Percentiles rank a stretch among this genome's conserved stretches.
Evolutionary conservation across 1,140 invertebrate species (phyloP).

Genomic region (Pantala flavescens): DNA sequence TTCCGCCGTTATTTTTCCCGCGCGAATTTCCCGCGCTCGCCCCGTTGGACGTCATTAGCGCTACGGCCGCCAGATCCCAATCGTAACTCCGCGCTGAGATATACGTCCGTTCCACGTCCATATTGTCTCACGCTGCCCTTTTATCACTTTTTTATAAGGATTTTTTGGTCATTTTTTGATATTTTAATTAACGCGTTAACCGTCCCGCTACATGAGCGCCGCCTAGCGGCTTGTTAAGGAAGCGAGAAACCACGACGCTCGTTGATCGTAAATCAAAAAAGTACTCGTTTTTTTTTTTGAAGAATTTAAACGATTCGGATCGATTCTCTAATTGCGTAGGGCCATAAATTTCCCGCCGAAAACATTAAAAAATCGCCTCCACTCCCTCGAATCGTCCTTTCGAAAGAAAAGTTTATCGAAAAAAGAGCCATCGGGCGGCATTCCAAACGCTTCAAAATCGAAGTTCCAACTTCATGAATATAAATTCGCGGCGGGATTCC

Average conservation of each 20-base stretch:
- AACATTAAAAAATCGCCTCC: neutral
- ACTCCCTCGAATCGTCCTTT: neutral
- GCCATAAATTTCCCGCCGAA: neutral
- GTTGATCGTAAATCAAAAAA: neutral
- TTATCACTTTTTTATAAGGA: too few relatives aligned
- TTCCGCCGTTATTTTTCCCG: too few relatives aligned
- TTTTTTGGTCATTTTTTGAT: neutral
- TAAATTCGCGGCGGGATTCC: neutral
- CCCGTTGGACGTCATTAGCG: too few relatives aligned
- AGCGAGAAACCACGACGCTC: neutral
- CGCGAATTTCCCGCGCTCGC: too few relatives aligned
- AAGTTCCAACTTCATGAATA: neutral
- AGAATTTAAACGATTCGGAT: neutral
- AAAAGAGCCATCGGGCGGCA: neutral
- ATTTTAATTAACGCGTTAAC: constrained; percentile 8
- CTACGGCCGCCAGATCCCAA: too few relatives aligned
- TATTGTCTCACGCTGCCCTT: too few relatives aligned
- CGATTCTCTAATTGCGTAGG: neutral
- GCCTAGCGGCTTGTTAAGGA: neutral
- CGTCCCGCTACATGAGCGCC: neutral
- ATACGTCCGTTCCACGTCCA: too few relatives aligned
- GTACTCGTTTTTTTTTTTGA: neutral
- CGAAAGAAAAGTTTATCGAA: neutral
- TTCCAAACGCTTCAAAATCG: neutral
- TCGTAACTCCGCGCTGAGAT: too few relatives aligned